These are phyloP conservation scores for Tetrax tetrax DNA, from an alignment of 2,113 vertebrate species.

Conservation along the genomic window DNA sequence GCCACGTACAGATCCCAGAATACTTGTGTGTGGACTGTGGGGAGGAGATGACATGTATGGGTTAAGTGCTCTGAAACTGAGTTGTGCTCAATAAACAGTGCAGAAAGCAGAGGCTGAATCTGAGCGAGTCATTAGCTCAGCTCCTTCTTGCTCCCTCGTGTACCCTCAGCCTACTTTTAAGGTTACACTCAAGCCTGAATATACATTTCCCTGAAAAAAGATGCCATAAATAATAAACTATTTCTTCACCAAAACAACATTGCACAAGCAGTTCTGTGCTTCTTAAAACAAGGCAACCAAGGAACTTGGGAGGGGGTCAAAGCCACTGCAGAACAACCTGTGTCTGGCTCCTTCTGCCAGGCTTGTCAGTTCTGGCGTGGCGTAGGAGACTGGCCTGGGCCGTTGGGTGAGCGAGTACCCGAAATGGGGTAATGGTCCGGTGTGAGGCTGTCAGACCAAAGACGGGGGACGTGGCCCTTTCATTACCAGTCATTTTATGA, in stretches of 20 bases:
- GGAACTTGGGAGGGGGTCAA: too few species aligned
- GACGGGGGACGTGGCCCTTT: neutral
- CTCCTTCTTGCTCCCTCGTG: constrained; percentile 1
- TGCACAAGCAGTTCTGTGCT: too few species aligned
- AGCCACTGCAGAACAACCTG: too few species aligned
- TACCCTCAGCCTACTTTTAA: constrained; percentile 34
- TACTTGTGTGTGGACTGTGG: neutral
- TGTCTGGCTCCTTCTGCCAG: too few species aligned
- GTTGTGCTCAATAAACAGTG: neutral
- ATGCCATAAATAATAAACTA: constrained; percentile 47
- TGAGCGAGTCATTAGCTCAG: constrained; percentile 22
- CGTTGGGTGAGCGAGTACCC: too few species aligned
- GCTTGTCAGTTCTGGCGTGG: too few species aligned
- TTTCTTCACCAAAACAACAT: neutral
- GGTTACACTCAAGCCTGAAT: neutral
- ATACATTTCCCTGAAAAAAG: constrained; percentile 12
- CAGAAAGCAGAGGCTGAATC: neutral
- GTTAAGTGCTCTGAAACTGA: neutral
- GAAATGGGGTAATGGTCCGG: accelerated
- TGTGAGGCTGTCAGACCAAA: accelerated
- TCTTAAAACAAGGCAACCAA: too few species aligned
- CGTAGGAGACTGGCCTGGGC: too few species aligned
- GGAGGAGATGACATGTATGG: neutral
- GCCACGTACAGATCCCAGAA: neutral
- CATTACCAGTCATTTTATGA: neutral